Evolutionary conservation across 1,140 invertebrate genomes (phyloP).

Genomic region (Drosophila rufa): DNA sequence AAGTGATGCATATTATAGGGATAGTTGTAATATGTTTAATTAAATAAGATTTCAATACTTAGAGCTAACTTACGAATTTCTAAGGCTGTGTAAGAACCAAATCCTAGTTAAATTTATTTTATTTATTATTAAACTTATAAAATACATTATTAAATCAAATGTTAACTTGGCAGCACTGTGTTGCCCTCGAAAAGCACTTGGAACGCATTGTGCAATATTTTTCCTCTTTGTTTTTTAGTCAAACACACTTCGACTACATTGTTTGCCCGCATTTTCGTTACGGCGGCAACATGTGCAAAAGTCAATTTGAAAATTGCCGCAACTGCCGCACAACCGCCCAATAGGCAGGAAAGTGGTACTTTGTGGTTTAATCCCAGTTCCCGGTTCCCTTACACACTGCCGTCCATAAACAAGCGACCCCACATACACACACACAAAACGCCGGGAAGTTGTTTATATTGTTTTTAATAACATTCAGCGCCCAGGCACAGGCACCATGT

Average conservation of each 20-base stretch:
- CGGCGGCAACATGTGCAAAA: conserved; percentile 79
- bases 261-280: conserved; percentile 72
- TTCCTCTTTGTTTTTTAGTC: conserved; percentile 42
- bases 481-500: conserved; percentile 54
- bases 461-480: conserved; percentile 80
- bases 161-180: conserved; percentile 10
- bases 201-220: conserved; percentile 41
- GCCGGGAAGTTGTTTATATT: conserved; percentile 77
- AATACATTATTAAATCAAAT: background rate
- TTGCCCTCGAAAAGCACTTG: conserved; percentile 8
- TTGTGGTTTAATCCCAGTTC: conserved; percentile 68
- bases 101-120: background rate
- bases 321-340: conserved; percentile 37
- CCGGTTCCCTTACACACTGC: conserved; percentile 34
- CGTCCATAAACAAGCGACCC: conserved; percentile 64
- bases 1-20: background rate
- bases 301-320: conserved; percentile 83
- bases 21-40: background rate
- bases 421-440: background rate
- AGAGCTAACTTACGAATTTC: background rate
- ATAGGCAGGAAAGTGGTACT: conserved; percentile 59
- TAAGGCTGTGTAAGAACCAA: no score
- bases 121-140: no score
- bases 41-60: background rate
- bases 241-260: conserved; percentile 54